Evolutionary conservation across 2,113 vertebrate genomes (phyloP).

Genomic region (human (Homo sapiens)): GRCh38 chr12:100004001-100004500

Average conservation of each 20-base stretch:
- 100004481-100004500: neutral
- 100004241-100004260: neutral
- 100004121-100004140: neutral
- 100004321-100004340: neutral
- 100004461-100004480: neutral
- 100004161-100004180: neutral
- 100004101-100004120: neutral
- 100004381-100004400: neutral
- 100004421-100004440: neutral
- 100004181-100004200: neutral
- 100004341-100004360: neutral
- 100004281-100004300: neutral
- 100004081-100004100: neutral
- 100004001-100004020: neutral
- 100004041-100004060: neutral
- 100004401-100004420: neutral
- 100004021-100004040: neutral
- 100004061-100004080: neutral
- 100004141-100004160: neutral
- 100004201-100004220: neutral
- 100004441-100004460: neutral
- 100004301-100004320: neutral
- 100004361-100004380: neutral
- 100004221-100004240: neutral
- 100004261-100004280: neutral